Conservation (phyloP, 2,113 vertebrate genomes). For the Choloepus hoffmanni region DNA sequence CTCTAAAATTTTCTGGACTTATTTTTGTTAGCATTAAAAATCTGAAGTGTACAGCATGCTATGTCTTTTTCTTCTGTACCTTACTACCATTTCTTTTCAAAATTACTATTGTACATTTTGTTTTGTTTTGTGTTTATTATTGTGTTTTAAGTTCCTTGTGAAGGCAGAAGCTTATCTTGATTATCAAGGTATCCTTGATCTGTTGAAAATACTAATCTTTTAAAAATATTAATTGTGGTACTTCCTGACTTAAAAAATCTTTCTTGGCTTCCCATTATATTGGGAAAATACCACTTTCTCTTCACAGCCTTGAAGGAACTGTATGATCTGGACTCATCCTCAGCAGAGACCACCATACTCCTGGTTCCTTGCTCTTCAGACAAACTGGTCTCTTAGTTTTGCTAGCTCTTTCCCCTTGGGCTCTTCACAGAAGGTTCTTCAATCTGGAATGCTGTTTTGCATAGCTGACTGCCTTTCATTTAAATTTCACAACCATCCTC, state of each 20-base stretch:
- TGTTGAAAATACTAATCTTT: background rate
- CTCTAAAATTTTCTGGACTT: background rate
- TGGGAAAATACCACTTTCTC: background rate
- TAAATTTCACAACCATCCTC: background rate
- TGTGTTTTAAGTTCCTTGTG: background rate
- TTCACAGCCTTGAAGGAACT: background rate
- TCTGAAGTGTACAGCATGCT: background rate
- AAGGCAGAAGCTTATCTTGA: background rate
- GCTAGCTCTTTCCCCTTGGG: background rate
- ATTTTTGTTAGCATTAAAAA: background rate
- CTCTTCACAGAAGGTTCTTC: background rate
- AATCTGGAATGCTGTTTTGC: background rate
- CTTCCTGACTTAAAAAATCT: background rate
- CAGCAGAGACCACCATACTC: background rate
- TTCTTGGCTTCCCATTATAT: background rate
- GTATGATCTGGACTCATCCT: background rate
- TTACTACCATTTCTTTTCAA: background rate
- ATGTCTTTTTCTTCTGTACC: background rate
- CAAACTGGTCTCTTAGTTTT: background rate
- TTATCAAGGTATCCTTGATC: background rate
- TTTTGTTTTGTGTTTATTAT: too few relatives aligned
- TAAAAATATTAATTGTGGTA: background rate
- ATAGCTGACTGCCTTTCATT: background rate
- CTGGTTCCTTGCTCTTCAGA: background rate
- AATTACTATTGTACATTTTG: background rate